Conservation (phyloP, 2,888 invertebrate species). For the Agonum fuliginosum region DNA sequence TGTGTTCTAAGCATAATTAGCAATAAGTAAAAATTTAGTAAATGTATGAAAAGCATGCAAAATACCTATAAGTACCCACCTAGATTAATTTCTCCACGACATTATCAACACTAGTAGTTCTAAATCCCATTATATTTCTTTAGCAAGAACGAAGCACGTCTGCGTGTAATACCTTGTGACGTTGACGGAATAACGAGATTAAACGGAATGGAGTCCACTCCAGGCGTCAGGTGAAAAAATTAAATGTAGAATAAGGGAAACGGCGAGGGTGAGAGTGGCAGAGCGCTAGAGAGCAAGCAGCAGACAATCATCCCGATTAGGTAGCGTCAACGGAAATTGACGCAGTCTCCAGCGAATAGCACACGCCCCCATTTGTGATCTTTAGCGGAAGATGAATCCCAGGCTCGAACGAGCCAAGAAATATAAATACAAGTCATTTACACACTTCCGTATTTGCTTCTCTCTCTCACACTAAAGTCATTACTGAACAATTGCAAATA, state of each 20-base stretch:
- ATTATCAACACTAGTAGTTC: too few relatives aligned
- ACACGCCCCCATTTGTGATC: not conserved
- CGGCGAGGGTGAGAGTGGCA: not conserved
- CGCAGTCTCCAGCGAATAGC: conserved; percentile 28
- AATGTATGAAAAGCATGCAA: too few relatives aligned
- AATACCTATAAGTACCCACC: too few relatives aligned
- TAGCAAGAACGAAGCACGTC: conserved; percentile 5
- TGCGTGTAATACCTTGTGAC: conserved; percentile 31
- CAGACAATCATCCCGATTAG: conserved; percentile 47
- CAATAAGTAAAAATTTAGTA: too few relatives aligned
- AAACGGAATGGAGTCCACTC: conserved; percentile 44
- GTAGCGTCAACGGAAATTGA: conserved; percentile 39
- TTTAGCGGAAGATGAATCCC: conserved; percentile 37
- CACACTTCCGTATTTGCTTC: not conserved
- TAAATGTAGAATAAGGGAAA: conserved; percentile 44
- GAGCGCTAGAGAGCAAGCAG: not conserved
- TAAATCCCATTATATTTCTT: too few relatives aligned
- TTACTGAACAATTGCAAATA: conserved; percentile 6
- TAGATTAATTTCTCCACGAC: too few relatives aligned
- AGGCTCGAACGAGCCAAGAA: conserved; percentile 2
- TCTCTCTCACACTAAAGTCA: not conserved
- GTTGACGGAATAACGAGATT: conserved; percentile 55
- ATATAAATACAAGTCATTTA: conserved; percentile 39
- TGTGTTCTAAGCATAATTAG: too few relatives aligned
- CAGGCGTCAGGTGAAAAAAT: conserved; percentile 48